A percentile compares a stretch with the other conserved stretches of the same genome.
These are phyloP conservation scores for Galaxias olidus DNA, from an alignment of 2,797 vertebrate genomes.

Conservation along the genomic window DNA sequence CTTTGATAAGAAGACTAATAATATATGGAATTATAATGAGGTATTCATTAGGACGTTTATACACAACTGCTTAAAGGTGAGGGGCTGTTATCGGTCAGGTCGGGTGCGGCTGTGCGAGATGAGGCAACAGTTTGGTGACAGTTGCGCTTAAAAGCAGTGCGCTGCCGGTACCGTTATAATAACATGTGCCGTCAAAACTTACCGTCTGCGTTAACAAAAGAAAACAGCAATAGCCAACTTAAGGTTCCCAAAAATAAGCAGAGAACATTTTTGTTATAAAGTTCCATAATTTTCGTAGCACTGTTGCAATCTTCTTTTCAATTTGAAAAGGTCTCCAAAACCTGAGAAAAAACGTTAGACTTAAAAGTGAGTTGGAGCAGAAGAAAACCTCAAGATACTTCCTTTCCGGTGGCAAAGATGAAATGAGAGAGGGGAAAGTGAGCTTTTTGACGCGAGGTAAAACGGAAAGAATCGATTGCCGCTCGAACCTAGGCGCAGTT, in stretches of 20 bases:
- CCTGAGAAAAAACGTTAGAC: slow-evolving; percentile 37
- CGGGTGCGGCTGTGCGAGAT: too few relatives aligned
- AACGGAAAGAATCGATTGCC: slow-evolving; percentile 51
- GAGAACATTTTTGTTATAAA: slow-evolving; percentile 41
- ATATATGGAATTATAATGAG: too few relatives aligned
- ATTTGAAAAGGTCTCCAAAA: slow-evolving; percentile 6
- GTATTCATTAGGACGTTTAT: too few relatives aligned
- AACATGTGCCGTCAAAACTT: slow-evolving; percentile 55
- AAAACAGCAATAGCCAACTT: slow-evolving; percentile 59
- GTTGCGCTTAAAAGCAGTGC: too few relatives aligned
- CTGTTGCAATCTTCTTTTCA: slow-evolving; percentile 29
- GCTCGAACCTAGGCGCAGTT: slow-evolving; percentile 70
- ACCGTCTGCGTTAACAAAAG: slow-evolving; percentile 78
- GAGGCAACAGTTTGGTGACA: too few relatives aligned
- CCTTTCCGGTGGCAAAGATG: slow-evolving; percentile 34
- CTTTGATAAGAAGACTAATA: not conserved
- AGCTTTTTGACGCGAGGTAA: slow-evolving; percentile 44
- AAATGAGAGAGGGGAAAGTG: slow-evolving; percentile 23
- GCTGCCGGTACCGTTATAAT: not conserved
- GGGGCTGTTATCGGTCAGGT: too few relatives aligned
- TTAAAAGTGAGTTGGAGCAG: slow-evolving; percentile 16
- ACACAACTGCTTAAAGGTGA: too few relatives aligned
- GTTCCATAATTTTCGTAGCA: slow-evolving; percentile 65
- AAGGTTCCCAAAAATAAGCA: slow-evolving; percentile 66
- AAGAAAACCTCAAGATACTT: slow-evolving; percentile 26